Base-by-base conservation (phyloP, 2,888 invertebrate species). In the Carabus problematicus region DNA sequence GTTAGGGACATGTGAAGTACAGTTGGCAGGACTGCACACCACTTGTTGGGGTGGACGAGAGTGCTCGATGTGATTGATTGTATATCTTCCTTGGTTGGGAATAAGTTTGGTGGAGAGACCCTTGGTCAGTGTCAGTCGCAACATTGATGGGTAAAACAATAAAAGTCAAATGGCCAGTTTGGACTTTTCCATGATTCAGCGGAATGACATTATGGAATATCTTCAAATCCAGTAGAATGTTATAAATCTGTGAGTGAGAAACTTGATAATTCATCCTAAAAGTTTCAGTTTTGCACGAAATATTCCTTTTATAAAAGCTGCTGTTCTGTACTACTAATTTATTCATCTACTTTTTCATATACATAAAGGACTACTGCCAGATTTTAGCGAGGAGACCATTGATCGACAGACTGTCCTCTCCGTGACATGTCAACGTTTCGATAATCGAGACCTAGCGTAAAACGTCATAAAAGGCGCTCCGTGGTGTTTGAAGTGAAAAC, bases 401-500 rank as follows among this genome's bases (percentile, higher is more conserved):
- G 12, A 11, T 8, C 49, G 58, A 56, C 58, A 58, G 66, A 58
- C 14, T 16, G 45, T 45, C 18, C 16, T 14, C 49, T 56, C 41
- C 58, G 40, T 19, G 64, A 56, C 66, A 49, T 47, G 64, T 66
- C 47, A 29, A 55, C 14, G 42, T 55, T 63, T 14, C 41, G 62
- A 11, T 49, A 19, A 3, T 54, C 49, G 45, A 56, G 59, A 59
- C 41, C 59, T 7, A 55, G 8, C 1, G 55, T 9, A 18, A 29
- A 14, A 55, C 8, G 18, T 1, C 56, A 39, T n/a, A 39, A 19
- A 40, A 56, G 43, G 9, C 52, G 55, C 43, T n/a, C n/a, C n/a
- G n/a, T 16, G 19, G 16, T 45, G 69, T 69, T 69, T 69, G 61
- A 69, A 62, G 69, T 62, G 69, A 69, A 69, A 69, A 61, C 69